Evolutionary conservation across 1,140 invertebrate species (phyloP).

Genomic region (Chionoecetes opilio): DNA sequence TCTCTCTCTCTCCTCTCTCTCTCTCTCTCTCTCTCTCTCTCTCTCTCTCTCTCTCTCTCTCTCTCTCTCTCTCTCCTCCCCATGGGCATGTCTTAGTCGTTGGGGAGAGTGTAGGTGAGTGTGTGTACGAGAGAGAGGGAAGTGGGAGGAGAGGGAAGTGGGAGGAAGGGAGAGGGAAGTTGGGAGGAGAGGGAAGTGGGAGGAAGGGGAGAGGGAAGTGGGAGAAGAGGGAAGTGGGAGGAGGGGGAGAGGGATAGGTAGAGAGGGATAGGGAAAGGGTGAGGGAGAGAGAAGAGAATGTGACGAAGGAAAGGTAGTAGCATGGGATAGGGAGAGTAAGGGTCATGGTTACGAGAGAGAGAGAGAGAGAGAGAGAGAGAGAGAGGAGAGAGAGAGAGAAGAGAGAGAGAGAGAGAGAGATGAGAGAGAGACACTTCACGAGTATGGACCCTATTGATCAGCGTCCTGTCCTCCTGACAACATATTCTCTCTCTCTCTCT

Average conservation of each 20-base stretch:
- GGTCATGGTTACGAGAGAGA: conserved; percentile 24
- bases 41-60: background rate
- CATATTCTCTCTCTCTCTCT: conserved; percentile 28
- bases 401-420: conserved; percentile 36
- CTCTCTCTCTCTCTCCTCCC: background rate
- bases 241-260: background rate
- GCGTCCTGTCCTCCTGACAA: conserved; percentile 35
- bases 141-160: background rate
- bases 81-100: background rate
- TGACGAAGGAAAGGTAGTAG: background rate
- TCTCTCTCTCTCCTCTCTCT: background rate
- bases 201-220: background rate
- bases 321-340: background rate
- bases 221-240: background rate
- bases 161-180: background rate
- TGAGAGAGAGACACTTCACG: conserved; percentile 21
- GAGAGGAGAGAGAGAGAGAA: background rate
- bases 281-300: background rate
- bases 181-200: background rate
- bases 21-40: too few species aligned
- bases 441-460: background rate
- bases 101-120: background rate
- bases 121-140: background rate
- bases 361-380: conserved; percentile 30
- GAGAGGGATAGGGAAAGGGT: background rate